Evolutionary conservation across 1,140 invertebrate species (phyloP), one percentile per base, ranked within the genome.

Genomic region (Lasaia peninsularis): DNA sequence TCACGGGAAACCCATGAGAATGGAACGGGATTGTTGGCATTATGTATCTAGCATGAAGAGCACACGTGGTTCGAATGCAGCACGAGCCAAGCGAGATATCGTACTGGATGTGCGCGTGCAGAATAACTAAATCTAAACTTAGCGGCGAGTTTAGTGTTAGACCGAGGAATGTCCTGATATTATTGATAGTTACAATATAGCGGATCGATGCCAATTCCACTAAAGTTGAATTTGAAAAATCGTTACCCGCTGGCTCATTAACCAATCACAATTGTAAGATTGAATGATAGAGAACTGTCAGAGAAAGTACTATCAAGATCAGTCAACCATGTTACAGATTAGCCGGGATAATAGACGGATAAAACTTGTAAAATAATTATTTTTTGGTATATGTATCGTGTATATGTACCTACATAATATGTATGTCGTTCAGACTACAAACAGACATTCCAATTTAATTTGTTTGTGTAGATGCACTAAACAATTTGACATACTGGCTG

Each of bases 401-500:
- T n/a, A n/a, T n/a, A n/a, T n/a, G n/a, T n/a, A n/a, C n/a, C n/a
- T n/a, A n/a, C n/a, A n/a, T n/a, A n/a, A n/a, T n/a, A n/a, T n/a
- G n/a, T n/a, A n/a, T n/a, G n/a, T n/a, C n/a, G n/a, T n/a, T n/a
- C n/a, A n/a, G n/a, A n/a, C n/a, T n/a, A n/a, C 37, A 48, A 11
- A 40, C 14, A 21, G 18, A 48, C n/a, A n/a, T n/a, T n/a, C n/a
- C n/a, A n/a, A 21, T n/a, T 9, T 21, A 48, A n/a, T 40, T 40
- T 16, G 10, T 9, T 16, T 9, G 10, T 33, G n/a, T 48, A 21
- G n/a, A 48, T 48, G n/a, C 18, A 10, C 18, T 10, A 55, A 55
- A 44, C 40, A 31, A 55, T 40, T 55, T 44, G 44, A 44, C 24
- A 62, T 33, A 56, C 48, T 54, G 33, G 52, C 54, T 59, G 52